Percentiles rank a stretch among this genome's conserved stretches.
These are phyloP conservation scores for Chymomyza fuscimana DNA, from an alignment of 2,888 invertebrate species.

Conservation along the genomic window DNA sequence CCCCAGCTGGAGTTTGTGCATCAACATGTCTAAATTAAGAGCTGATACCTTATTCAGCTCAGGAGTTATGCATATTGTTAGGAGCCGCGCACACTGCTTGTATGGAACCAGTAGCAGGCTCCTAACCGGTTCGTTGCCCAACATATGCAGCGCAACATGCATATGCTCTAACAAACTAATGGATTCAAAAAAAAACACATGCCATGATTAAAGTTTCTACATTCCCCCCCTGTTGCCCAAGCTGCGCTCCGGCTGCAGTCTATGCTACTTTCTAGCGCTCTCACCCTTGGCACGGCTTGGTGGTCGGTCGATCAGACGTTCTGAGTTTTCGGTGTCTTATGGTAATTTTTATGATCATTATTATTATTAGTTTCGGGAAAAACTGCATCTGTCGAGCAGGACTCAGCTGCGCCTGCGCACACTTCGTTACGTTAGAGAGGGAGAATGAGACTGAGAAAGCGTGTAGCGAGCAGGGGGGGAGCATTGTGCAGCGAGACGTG, in stretches of 20 bases:
- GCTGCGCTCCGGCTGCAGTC: background rate
- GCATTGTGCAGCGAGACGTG: conserved; percentile 62
- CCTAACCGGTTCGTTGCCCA: background rate
- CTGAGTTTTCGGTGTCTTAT: conserved; percentile 52
- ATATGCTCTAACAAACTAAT: background rate
- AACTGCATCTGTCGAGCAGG: conserved; percentile 62
- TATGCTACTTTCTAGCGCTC: background rate
- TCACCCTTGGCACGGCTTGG: background rate
- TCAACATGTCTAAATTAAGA: too few species aligned
- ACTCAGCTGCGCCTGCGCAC: conserved; percentile 9
- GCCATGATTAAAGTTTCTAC: conserved; percentile 54
- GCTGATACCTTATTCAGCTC: too few species aligned
- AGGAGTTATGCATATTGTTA: too few species aligned
- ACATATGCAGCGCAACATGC: background rate
- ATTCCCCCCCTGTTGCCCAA: background rate
- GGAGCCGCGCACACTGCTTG: too few species aligned
- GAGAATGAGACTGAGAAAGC: conserved; percentile 1
- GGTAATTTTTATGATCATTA: conserved; percentile 66
- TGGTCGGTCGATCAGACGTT: background rate
- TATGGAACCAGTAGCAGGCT: too few species aligned
- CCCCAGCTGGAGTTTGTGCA: too few species aligned
- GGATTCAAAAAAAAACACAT: conserved; percentile 48
- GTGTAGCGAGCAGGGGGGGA: background rate
- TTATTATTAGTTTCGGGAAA: conserved; percentile 53
- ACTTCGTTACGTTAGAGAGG: background rate